These are phyloP conservation scores for Acanthis flammea DNA, from an alignment of 2,797 vertebrate species.

Conservation along the genomic window DNA sequence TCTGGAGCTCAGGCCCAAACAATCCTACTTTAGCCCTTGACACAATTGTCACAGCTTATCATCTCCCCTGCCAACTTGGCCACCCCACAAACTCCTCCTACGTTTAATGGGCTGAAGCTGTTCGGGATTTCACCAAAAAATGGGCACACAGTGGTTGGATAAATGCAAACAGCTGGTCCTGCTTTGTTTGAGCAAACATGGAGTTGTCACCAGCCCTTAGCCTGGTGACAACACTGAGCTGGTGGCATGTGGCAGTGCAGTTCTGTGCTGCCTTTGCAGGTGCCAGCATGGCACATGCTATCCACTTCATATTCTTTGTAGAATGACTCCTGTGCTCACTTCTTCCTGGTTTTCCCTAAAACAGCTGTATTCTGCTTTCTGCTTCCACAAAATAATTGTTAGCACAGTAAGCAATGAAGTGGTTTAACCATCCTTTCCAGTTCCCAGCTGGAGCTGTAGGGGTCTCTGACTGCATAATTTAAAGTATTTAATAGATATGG, in stretches of 20 bases:
- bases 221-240: neutral
- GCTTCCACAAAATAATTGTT: neutral
- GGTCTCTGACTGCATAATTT: slow-evolving; percentile 19
- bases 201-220: neutral
- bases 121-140: neutral
- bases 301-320: neutral
- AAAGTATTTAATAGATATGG: slow-evolving; percentile 12
- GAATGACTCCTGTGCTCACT: neutral
- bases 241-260: neutral
- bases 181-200: neutral
- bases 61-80: neutral
- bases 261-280: neutral
- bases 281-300: neutral
- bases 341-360: neutral
- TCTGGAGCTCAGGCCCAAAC: neutral
- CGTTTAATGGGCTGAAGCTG: neutral
- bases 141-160: neutral
- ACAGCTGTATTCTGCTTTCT: neutral
- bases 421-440: slow-evolving; percentile 2
- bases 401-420: slow-evolving; percentile 4
- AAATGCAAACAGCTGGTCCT: neutral
- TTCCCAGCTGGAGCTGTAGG: slow-evolving; percentile 1
- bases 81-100: neutral
- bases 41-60: neutral
- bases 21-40: neutral